phyloP scores from a whole-genome alignment of 2,797 vertebrate species.

The Syngnathus rostellatus region DNA sequence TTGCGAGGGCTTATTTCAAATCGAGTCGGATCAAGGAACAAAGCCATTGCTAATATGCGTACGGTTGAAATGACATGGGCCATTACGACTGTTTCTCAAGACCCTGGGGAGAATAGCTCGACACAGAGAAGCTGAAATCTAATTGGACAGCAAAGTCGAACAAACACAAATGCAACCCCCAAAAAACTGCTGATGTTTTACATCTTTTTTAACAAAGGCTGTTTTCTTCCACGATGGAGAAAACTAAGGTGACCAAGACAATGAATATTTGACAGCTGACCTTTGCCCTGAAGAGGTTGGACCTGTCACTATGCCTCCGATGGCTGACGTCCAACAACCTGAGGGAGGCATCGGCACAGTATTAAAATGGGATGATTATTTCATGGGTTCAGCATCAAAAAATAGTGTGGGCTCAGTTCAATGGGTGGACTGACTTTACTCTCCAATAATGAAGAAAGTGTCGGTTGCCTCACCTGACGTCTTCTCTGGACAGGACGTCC shows the following conservation, averaged over 20 bases:
- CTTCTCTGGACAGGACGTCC: slow-evolving; percentile 79
- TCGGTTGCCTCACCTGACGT: slow-evolving; percentile 70
- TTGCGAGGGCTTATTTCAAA: background rate
- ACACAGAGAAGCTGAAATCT: background rate
- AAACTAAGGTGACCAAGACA: background rate
- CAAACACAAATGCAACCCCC: too few species aligned
- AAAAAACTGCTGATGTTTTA: background rate
- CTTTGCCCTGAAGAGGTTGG: slow-evolving; percentile 77
- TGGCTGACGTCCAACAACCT: slow-evolving; percentile 83
- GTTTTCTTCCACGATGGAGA: background rate
- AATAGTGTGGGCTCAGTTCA: too few species aligned
- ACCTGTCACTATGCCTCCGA: slow-evolving; percentile 69
- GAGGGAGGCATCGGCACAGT: slow-evolving; percentile 9
- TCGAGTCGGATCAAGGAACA: background rate
- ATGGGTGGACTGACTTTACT: too few species aligned
- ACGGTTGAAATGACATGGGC: background rate
- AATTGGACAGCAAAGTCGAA: too few species aligned
- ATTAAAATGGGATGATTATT: background rate
- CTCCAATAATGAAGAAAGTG: background rate
- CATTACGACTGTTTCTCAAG: too few species aligned
- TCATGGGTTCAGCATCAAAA: too few species aligned
- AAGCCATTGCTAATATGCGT: background rate
- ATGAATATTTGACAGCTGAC: slow-evolving; percentile 52
- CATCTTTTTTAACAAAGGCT: background rate
- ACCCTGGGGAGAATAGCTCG: background rate